Evolutionary conservation across 2,113 vertebrate genomes (phyloP).

Genomic region (Lycocorax pyrrhopterus): DNA sequence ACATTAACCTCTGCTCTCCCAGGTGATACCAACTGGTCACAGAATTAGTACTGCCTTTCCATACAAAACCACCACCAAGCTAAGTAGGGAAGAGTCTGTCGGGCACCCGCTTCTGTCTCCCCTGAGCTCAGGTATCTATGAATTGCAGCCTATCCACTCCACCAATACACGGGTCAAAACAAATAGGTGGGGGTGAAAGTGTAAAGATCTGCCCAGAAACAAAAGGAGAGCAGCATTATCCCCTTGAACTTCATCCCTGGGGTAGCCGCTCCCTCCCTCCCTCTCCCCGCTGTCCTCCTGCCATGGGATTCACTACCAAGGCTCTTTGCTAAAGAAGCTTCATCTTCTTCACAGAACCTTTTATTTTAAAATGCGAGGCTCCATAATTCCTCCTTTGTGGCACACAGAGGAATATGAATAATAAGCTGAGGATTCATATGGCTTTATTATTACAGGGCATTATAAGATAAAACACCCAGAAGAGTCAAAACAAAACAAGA

Average conservation of each 20-base stretch:
- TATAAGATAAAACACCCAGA: slow-evolving; percentile 22
- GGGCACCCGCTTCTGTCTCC: neutral
- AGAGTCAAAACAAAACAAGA: slow-evolving; percentile 34
- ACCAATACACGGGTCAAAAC: neutral
- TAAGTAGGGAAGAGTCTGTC: neutral
- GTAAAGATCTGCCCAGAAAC: neutral
- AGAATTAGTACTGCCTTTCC: neutral
- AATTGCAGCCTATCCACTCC: neutral
- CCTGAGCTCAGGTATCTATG: neutral
- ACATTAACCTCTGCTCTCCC: slow-evolving; percentile 43
- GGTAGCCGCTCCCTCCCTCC: neutral
- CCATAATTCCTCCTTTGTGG: slow-evolving; percentile 17
- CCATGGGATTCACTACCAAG: neutral
- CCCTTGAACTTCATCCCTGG: neutral
- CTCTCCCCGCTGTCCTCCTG: neutral
- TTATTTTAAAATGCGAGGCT: slow-evolving; percentile 27
- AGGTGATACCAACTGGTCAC: neutral
- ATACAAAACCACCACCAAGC: neutral
- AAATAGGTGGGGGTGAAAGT: neutral
- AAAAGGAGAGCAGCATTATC: neutral
- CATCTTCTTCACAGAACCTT: neutral
- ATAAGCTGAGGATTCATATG: slow-evolving; percentile 26
- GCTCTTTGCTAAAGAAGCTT: neutral
- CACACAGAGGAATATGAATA: slow-evolving; percentile 22
- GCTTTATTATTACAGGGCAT: slow-evolving; percentile 48